Base-by-base conservation (phyloP, 2,113 vertebrate genomes). In the Melanotaenia duboulayi region DNA sequence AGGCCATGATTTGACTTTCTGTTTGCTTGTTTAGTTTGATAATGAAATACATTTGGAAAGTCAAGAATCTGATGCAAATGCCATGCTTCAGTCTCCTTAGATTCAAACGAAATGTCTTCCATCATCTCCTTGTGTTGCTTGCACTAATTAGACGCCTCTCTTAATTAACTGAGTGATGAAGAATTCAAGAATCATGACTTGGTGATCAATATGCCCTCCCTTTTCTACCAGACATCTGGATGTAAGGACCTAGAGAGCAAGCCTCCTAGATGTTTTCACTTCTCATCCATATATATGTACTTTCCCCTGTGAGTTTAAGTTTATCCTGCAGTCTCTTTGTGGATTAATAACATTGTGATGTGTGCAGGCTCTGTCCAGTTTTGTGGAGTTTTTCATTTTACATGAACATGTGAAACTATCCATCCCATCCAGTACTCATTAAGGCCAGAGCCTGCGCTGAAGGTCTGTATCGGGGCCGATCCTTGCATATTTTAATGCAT, bases 1-100 rank as follows among this genome's bases (percentile, higher is more conserved):
- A 44, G 54, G 72, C 10, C 49, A 60, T 60, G 32, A 66, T 71
- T 65, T 32, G 1, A 39, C 20, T 42, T 22, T 65, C 11, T 1
- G 1, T 40, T 49, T n/a, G 24, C 9, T 16, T 4, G 14, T 24
- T 77, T 49, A 24, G 11, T 20, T 68, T 52, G 17, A 60, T 46
- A 5, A 2, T 46, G 8, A 11, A 23, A 55, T 24, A 16, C 57
- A 5, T n/a, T n/a, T 20, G 20, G 25, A 35, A 37, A 49, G 22
- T 17, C 35, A 32, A 39, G 19, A 2, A 49, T 49, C 14, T 50
- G n/a, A 50, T 10, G 50, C 23, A 20, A 52, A 13, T 44, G 42
- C 42, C 44, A 17, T 11, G 48, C 2, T 50, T 51, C 11, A 13
- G 5, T 51, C 20, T 12, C 10, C 12, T 25, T n/a, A 22, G 39